Conservation (phyloP, 1,140 invertebrate genomes). For the Pachypsylla venusta region DNA sequence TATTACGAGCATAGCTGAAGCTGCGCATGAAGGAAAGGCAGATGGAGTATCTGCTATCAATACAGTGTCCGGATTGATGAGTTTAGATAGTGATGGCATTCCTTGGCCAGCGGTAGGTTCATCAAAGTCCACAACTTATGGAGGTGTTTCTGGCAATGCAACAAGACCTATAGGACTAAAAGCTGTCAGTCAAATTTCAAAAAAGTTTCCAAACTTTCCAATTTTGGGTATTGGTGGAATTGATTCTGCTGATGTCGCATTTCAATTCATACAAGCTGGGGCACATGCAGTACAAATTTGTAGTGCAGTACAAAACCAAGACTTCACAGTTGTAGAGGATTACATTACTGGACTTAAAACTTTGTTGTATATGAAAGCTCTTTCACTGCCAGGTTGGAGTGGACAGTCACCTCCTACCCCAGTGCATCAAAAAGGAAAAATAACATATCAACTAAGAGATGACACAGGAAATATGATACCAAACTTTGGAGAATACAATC, state of each 20-base stretch:
- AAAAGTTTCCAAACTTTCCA: constrained; percentile 68
- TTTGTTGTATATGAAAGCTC: constrained; percentile 64
- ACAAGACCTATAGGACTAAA: constrained; percentile 81
- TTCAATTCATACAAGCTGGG: constrained; percentile 86
- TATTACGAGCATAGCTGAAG: constrained; percentile 72
- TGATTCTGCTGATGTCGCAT: constrained; percentile 82
- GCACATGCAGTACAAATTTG: constrained; percentile 84
- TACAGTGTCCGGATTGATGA: constrained; percentile 89
- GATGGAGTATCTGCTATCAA: constrained; percentile 94
- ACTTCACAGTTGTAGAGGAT: constrained; percentile 89
- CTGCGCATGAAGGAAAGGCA: constrained; percentile 80
- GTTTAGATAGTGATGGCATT: constrained; percentile 54
- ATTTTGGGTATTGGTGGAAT: constrained; percentile 93
- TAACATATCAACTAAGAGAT: constrained; percentile 42
- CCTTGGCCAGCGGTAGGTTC: constrained; percentile 87
- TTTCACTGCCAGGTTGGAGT: constrained; percentile 59
- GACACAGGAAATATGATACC: constrained; percentile 58
- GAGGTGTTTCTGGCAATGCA: constrained; percentile 91
- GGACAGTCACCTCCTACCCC: constrained; percentile 83
- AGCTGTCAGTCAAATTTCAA: constrained; percentile 75
- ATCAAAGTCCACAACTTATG: constrained; percentile 76
- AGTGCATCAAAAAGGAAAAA: constrained; percentile 87
- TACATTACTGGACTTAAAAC: constrained; percentile 83
- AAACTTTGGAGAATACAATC: constrained; percentile 76
- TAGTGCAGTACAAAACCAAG: constrained; percentile 96